Evolutionary conservation across 2,888 invertebrate species (phyloP).

Genomic region (Torymus aiolomorphi): DNA sequence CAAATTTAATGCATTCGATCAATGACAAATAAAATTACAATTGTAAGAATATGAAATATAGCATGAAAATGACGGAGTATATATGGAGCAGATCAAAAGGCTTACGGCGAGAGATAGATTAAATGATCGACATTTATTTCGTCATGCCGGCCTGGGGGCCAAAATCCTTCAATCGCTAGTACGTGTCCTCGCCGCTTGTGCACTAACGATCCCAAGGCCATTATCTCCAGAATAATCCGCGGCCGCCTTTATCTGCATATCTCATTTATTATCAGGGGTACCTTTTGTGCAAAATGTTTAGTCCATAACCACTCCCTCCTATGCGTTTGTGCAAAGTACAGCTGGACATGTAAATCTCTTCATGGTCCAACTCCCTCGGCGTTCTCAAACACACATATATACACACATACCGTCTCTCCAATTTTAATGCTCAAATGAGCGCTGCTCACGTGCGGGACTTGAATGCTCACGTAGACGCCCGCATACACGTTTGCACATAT

Average conservation of each 20-base stretch:
- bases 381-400: neutral
- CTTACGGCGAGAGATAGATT: neutral
- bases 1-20: too few relatives aligned
- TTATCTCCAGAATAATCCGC: too few relatives aligned
- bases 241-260: too few relatives aligned
- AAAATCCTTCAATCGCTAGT: neutral
- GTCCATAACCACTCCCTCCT: too few relatives aligned
- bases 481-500: neutral
- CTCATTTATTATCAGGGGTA: too few relatives aligned
- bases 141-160: constrained; percentile 1
- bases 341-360: constrained; percentile 2
- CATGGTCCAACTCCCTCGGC: neutral
- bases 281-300: too few relatives aligned
- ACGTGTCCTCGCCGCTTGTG: too few relatives aligned
- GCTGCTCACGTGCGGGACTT: neutral
- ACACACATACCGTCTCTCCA: neutral
- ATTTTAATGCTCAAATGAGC: constrained; percentile 31
- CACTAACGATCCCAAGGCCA: too few relatives aligned
- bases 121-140: constrained; percentile 29
- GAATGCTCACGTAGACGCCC: neutral
- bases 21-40: too few relatives aligned
- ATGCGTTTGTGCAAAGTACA: neutral
- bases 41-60: neutral
- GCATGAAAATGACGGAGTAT: neutral
- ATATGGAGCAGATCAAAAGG: neutral